Evolutionary conservation across 2,888 invertebrate species (phyloP), one percentile per base, ranked within the genome.

Genomic region (Tetropium fuscum): DNA sequence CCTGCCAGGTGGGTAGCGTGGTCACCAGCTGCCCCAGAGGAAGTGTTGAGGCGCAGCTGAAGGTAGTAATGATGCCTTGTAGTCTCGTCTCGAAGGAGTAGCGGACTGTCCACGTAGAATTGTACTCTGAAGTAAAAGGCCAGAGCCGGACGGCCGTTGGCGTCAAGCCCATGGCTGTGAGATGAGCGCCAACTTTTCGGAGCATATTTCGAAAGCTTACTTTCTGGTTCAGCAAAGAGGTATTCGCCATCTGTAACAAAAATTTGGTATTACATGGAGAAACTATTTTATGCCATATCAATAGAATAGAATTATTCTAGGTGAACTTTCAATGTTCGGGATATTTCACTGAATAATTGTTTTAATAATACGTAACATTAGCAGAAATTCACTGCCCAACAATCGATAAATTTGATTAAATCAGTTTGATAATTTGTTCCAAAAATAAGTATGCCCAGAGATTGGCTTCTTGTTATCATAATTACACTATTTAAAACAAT

Each of bases 121-220:
- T 96, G 94, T 76, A 97, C 93, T 71, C 94, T 90, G 81, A 97
- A 91, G 83, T 95, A 92, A 81, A 97, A 87, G 75, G 92, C 92
- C 77, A 97, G 86, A 63, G 95, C 89, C 60, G 96, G 95, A 76
- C 92, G 90, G 71, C 95, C 95, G 82, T 92, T 93, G 80, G 92
- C 91, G 85, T 95, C 94, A 83, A 95, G 85, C 71, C 95, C 95
- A 85, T 94, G 93, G 78, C 93, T 93, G 83, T 94, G 93, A 71
- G 95, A 94, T 73, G 94, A 93, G 82, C 95, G 92, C 96, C 97
- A 97, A 83, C 93, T 93, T 84, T 97, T 97, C 78, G 96, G 95
- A 75, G 95, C 95, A 86, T 96, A 95, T 85, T 97, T 97, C 80
- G 94, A 94, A 78, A 98, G 87, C 85, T 97, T 97, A 86, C 92